These are phyloP conservation scores for Acanthosoma haemorrhoidale DNA, from an alignment of 2,888 invertebrate genomes.

Conservation along the genomic window DNA sequence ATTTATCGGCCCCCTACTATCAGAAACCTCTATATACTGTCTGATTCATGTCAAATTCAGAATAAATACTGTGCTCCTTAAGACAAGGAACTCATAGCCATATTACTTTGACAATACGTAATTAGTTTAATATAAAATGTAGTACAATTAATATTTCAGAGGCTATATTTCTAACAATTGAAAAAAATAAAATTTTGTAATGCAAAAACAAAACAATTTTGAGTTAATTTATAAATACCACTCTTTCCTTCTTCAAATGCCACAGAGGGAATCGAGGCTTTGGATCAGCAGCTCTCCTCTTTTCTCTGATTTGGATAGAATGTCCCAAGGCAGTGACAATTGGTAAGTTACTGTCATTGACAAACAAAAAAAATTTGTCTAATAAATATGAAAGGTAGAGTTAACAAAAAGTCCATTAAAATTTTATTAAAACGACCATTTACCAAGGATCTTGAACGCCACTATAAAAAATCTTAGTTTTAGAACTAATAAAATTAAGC, in stretches of 20 bases:
- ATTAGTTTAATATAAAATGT: not conserved
- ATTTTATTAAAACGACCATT: not conserved
- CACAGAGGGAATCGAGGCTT: slow-evolving; percentile 67
- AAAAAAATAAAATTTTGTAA: not conserved
- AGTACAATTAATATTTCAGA: not conserved
- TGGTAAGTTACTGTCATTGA: not conserved
- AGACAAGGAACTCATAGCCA: not conserved
- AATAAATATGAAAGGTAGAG: not conserved
- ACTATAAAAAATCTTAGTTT: not conserved
- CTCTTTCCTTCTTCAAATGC: slow-evolving; percentile 61
- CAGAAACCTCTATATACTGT: no score
- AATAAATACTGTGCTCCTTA: no score
- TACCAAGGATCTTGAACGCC: not conserved
- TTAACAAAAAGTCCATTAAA: no score
- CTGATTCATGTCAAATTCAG: no score
- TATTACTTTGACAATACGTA: not conserved
- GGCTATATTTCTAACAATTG: not conserved
- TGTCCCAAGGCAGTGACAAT: not conserved
- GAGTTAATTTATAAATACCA: slow-evolving; percentile 50
- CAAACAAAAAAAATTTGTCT: no score
- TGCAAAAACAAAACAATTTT: no score
- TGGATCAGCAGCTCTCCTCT: slow-evolving; percentile 43
- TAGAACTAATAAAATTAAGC: not conserved
- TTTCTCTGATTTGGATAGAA: not conserved
- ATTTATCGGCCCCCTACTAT: no score